phyloP scores from a whole-genome alignment of 1,140 invertebrate species.

The Tetragonula clypearis region DNA sequence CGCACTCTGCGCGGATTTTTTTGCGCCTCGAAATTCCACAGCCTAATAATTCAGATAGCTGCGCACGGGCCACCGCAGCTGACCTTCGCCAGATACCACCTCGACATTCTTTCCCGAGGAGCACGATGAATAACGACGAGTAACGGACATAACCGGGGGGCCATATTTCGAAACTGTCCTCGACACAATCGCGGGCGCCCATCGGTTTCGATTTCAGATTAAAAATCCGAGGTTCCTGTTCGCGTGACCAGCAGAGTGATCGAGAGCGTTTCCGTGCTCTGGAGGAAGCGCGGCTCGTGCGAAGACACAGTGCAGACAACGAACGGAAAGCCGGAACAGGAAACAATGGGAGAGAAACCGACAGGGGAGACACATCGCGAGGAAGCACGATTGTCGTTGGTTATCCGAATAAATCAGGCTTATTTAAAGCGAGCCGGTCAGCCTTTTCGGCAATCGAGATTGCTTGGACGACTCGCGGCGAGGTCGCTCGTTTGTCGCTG shows the following conservation, averaged over 20 bases:
- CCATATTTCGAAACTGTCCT: neutral
- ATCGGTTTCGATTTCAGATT: neutral
- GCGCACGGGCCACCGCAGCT: too few relatives aligned
- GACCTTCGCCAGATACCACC: too few relatives aligned
- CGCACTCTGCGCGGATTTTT: too few relatives aligned
- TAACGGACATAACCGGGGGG: too few relatives aligned
- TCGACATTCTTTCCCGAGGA: too few relatives aligned
- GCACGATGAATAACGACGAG: too few relatives aligned
- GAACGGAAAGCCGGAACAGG: neutral
- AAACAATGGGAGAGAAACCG: neutral
- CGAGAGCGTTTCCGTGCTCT: neutral
- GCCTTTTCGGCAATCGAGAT: neutral
- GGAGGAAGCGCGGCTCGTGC: neutral
- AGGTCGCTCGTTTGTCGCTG: slow-evolving; percentile 19
- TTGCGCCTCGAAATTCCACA: too few relatives aligned
- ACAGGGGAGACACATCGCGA: slow-evolving; percentile 25
- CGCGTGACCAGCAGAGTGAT: slow-evolving; percentile 1
- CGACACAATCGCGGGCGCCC: neutral
- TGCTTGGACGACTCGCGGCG: neutral
- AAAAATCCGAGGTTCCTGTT: neutral
- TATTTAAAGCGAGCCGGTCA: slow-evolving; percentile 20
- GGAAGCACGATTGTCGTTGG: slow-evolving; percentile 16
- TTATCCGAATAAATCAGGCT: slow-evolving; percentile 26
- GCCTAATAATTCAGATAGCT: too few relatives aligned
- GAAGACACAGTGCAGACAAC: neutral